Evolutionary conservation across 2,888 invertebrate species (phyloP).

Genomic region (Chrysomela aeneicollis): DNA sequence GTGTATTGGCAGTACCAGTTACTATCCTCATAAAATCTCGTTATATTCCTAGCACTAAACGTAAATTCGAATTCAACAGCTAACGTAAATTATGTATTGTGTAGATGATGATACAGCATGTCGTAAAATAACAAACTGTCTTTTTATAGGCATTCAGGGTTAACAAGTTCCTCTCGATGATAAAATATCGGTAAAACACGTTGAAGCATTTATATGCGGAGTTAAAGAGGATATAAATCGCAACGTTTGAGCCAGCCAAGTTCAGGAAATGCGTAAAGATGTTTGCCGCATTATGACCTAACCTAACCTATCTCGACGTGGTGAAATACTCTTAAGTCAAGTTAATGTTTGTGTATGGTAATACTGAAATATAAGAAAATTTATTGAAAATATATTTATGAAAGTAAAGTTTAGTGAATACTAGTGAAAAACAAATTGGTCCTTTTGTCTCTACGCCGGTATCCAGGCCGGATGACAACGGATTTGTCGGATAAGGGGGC

Average conservation of each 20-base stretch:
- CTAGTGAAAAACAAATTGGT: no score
- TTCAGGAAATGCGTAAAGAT: not conserved
- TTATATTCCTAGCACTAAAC: conserved; percentile 5
- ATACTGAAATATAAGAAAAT: no score
- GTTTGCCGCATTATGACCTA: not conserved
- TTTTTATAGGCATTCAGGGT: conserved; percentile 17
- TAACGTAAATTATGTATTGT: conserved; percentile 20
- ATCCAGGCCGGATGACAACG: no score
- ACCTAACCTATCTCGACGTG: no score
- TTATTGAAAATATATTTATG: no score
- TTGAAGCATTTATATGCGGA: conserved; percentile 9
- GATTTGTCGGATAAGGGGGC: no score
- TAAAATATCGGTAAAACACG: conserved; percentile 15
- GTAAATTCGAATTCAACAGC: conserved; percentile 12
- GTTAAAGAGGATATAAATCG: conserved; percentile 14
- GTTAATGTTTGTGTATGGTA: no score
- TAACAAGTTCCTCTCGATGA: conserved; percentile 10
- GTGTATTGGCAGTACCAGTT: not conserved
- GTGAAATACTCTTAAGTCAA: no score
- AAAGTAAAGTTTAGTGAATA: no score
- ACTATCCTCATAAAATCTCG: conserved; percentile 2
- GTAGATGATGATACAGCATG: conserved; percentile 17
- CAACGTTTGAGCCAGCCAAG: not conserved
- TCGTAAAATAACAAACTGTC: conserved; percentile 22
- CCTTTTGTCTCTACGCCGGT: no score